Evolutionary conservation across 2,113 vertebrate genomes (phyloP), one percentile per base, ranked within the genome.

Genomic region (Andinoacara biseriatus): DNA sequence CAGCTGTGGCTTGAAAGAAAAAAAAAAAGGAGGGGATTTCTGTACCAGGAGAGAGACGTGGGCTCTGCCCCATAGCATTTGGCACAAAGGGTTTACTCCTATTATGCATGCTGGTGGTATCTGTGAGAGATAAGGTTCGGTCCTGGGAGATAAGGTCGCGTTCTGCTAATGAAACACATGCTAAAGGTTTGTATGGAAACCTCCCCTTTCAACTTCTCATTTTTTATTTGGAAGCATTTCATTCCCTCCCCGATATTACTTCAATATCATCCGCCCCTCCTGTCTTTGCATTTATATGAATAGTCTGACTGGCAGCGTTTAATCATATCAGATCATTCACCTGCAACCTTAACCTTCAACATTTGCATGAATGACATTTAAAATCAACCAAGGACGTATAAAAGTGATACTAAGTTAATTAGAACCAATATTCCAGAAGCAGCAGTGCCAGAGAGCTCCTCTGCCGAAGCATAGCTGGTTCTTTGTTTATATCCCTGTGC

Each of bases 41-140:
- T 87, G 82, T 33, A 63, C 84, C 81, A 74, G 58, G 58, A 81
- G 82, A 74, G 72, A 58, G 84, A 74, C 79, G 49, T 81, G 46
- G 80, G 81, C 77, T 86, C 60, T 92, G 85, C 87, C 94, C 94
- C 2, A 69, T 87, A 92, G 92, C 90, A 84, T 88, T 88, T 90
- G 89, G 86, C 92, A 92, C 88, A 93, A 92, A 93, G 89, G 90
- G 59, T 82, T 81, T 80, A 54, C 74, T 91, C 72, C 85, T 85
- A 91, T 92, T 93, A 92, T 93, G 86, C 83, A 93, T 93, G 90
- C 90, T 87, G 89, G 82, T 29, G 24, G 76, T 89, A 85, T 91
- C 89, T 86, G 79, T 62, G 80, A 86, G 52, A 81, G 87, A 91
- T 88, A 86, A 84, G 89, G 82, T 85, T 81, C 54, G 85, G 84